phyloP scores from a whole-genome alignment of 30 jellyfish, hydroid and myxozoan genomes.

The Aurelia aurita region DNA sequence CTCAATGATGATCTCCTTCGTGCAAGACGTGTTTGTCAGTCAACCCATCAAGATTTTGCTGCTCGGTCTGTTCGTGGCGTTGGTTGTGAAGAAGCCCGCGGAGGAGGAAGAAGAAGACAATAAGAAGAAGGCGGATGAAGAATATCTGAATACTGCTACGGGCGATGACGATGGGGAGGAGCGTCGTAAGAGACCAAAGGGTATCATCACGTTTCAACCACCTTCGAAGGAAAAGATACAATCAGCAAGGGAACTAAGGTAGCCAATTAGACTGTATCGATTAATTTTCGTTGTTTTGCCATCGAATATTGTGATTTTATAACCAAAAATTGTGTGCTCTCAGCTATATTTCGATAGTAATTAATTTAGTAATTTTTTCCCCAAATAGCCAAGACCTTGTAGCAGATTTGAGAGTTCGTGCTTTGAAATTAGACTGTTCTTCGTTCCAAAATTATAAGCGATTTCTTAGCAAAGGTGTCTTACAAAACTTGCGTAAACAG shows the following conservation, averaged over 20 bases:
- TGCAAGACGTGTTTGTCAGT: constrained; percentile 91
- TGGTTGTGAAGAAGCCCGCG: constrained; percentile 91
- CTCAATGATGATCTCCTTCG: constrained; percentile 82
- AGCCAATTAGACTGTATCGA: too few relatives aligned
- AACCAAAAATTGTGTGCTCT: too few relatives aligned
- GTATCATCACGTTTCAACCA: constrained; percentile 87
- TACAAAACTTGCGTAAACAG: too few relatives aligned
- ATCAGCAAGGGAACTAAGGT: constrained; percentile 90
- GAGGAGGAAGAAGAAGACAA: constrained; percentile 91
- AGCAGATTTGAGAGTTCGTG: too few relatives aligned
- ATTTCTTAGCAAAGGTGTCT: too few relatives aligned
- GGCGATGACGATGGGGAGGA: constrained; percentile 13
- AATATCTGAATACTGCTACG: constrained; percentile 28
- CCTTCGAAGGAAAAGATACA: constrained; percentile 90
- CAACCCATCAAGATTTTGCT: constrained; percentile 90
- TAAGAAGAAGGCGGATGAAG: constrained; percentile 86
- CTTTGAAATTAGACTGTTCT: too few relatives aligned
- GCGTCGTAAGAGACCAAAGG: constrained; percentile 50
- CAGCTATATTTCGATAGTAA: too few relatives aligned
- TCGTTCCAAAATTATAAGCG: too few relatives aligned
- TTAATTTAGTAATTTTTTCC: too few relatives aligned
- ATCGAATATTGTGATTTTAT: too few relatives aligned
- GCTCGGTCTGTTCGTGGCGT: constrained; percentile 90
- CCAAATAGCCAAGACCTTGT: too few relatives aligned
- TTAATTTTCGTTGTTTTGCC: too few relatives aligned